phyloP scores from a whole-genome alignment of 2,113 vertebrate species.

The Upupa epops region DNA sequence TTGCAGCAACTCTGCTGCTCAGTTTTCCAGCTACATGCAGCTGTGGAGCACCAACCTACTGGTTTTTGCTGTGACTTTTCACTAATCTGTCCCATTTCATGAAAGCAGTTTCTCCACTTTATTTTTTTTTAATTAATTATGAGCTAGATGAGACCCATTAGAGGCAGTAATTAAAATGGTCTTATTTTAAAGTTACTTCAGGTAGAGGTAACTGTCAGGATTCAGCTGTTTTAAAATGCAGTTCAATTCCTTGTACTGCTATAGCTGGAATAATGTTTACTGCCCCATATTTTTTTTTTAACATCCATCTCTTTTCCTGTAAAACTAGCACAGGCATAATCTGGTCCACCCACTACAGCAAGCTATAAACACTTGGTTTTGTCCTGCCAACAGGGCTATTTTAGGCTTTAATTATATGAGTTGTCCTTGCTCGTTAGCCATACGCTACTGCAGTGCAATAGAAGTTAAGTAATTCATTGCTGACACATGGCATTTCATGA shows the following conservation, averaged over 20 bases:
- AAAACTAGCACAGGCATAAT: not conserved
- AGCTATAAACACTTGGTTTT: constrained; percentile 57
- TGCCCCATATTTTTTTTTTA: not conserved
- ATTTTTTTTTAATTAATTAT: constrained; percentile 23
- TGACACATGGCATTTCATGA: constrained; percentile 77
- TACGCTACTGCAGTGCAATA: constrained; percentile 70
- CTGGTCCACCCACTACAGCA: not conserved
- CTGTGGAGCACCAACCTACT: not conserved
- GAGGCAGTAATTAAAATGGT: not conserved
- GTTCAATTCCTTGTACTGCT: not conserved
- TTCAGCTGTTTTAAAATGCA: not conserved
- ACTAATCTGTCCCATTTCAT: not conserved
- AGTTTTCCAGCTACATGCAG: not conserved
- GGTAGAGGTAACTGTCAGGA: not conserved
- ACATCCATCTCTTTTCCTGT: not conserved
- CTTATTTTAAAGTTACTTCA: not conserved
- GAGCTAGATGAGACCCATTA: not conserved
- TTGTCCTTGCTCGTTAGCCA: constrained; percentile 78
- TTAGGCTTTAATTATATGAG: constrained; percentile 76
- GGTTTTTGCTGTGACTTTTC: not conserved
- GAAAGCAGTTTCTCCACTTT: not conserved
- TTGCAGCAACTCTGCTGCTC: not conserved
- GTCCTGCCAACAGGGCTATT: constrained; percentile 58
- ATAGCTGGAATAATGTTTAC: not conserved
- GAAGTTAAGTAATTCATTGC: constrained; percentile 79